A percentile compares a stretch with the other conserved stretches of the same genome.
These are phyloP conservation scores for Zaprionus taronus DNA, from an alignment of 1,140 invertebrate genomes.

Conservation along the genomic window DNA sequence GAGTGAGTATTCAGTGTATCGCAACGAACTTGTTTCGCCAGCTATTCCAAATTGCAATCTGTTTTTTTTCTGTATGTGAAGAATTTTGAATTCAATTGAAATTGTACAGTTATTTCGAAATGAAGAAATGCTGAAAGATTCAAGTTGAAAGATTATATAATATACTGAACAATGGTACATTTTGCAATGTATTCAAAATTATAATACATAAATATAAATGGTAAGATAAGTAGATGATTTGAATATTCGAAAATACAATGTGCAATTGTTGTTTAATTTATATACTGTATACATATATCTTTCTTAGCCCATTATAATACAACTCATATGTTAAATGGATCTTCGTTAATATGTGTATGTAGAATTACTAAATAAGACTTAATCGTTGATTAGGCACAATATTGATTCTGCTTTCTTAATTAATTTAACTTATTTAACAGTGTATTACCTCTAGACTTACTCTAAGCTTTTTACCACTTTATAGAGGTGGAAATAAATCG, in stretches of 20 bases:
- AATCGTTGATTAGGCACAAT: too few relatives aligned
- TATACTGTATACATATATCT: too few relatives aligned
- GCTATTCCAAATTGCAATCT: neutral
- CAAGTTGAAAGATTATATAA: neutral
- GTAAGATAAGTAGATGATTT: too few relatives aligned
- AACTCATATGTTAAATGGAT: neutral
- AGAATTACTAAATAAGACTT: too few relatives aligned
- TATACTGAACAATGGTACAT: neutral
- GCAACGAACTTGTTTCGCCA: conserved; percentile 1
- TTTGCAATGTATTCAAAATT: neutral
- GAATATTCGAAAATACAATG: too few relatives aligned
- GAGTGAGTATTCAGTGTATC: neutral
- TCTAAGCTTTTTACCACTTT: too few relatives aligned
- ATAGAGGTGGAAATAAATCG: too few relatives aligned
- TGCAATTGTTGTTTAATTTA: too few relatives aligned
- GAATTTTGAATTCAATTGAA: neutral
- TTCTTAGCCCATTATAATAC: too few relatives aligned
- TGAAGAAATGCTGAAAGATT: neutral
- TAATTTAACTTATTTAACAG: too few relatives aligned
- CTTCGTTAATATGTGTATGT: neutral
- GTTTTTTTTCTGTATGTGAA: neutral
- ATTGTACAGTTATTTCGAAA: neutral
- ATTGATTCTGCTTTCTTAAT: too few relatives aligned
- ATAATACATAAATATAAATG: neutral
- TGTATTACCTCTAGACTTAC: too few relatives aligned